Conservation (phyloP, 2,113 vertebrate species). For the Sminthopsis crassicaudata region DNA sequence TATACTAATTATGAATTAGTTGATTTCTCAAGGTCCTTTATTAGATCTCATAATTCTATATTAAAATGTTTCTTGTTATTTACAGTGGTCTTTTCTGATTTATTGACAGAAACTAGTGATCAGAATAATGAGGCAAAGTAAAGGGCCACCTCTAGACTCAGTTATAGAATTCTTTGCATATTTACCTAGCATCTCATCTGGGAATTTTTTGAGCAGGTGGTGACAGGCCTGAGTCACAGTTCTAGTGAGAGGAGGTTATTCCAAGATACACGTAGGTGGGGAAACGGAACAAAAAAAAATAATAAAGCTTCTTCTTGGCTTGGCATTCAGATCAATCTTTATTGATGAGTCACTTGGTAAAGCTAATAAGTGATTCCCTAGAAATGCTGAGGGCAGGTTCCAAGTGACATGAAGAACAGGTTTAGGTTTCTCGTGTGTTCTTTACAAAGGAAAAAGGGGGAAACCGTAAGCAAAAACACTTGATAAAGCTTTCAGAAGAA, state of each 20-base stretch:
- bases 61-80: not conserved
- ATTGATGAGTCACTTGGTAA: not conserved
- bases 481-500: constrained; percentile 42
- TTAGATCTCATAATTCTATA: not conserved
- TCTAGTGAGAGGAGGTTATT: not conserved
- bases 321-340: not conserved
- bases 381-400: not conserved
- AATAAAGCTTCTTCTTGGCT: not conserved
- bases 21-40: not conserved
- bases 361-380: constrained; percentile 23
- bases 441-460: constrained; percentile 54
- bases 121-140: not conserved
- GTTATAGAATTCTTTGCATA: not conserved
- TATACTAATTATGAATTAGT: not conserved
- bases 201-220: not conserved
- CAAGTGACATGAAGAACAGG: not conserved
- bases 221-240: constrained; percentile 1
- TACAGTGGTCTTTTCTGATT: not conserved
- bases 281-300: not conserved
- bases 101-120: not conserved
- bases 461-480: constrained; percentile 12
- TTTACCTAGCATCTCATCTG: not conserved
- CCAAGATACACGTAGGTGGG: not conserved
- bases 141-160: not conserved
- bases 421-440: not conserved